Evolutionary conservation across 1,140 invertebrate species (phyloP), one percentile per base, ranked within the genome.

Genomic region (Caerostris darwini): DNA sequence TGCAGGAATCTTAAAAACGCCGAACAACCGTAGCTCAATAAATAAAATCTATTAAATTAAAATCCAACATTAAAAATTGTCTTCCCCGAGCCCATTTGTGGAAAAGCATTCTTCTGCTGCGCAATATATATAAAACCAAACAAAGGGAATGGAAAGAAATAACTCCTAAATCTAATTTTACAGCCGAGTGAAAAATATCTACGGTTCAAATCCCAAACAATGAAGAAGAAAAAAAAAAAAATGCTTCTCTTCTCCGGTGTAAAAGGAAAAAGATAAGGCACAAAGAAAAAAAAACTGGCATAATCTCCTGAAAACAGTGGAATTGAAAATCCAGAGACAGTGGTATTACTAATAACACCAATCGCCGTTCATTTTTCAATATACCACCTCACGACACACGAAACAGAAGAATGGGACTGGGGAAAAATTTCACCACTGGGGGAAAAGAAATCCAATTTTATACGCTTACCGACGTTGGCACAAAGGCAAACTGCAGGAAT

Each of bases 381-480:
- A 90, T 77, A 69, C 88, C 64, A 19, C 64, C 57, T 57, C 67
- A 69, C 54, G 50, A 67, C 58, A 53, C 57, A 59, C 19, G 6
- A 17, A 82, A 82, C 4, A 53, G n/a, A 57, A 56, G 82, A 57
- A 58, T 85, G 59, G 56, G 54, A 85, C 34, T 34, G 53, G 67
- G 53, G 57, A 14, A 34, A 90, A 91, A 58, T 91, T 91, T 82
- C 89, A 53, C 19, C 57, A 17, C 2, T 19, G 4, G 34, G 34
- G 90, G 61, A 64, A 12, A 77, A 77, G 57, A 91, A 91, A 91
- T 91, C 90, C 90, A 91, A 91, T 91, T 91, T 91, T 82, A 91
- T 91, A 91, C 90, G 90, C 90, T 91, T 91, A 81, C 90, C 88
- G 54, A 56, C 17, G 50, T 50, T 8, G 17, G 64, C 53, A 90